Evolutionary conservation across 2,797 vertebrate species (phyloP).

Genomic region (Alexandromys oeconomus): DNA sequence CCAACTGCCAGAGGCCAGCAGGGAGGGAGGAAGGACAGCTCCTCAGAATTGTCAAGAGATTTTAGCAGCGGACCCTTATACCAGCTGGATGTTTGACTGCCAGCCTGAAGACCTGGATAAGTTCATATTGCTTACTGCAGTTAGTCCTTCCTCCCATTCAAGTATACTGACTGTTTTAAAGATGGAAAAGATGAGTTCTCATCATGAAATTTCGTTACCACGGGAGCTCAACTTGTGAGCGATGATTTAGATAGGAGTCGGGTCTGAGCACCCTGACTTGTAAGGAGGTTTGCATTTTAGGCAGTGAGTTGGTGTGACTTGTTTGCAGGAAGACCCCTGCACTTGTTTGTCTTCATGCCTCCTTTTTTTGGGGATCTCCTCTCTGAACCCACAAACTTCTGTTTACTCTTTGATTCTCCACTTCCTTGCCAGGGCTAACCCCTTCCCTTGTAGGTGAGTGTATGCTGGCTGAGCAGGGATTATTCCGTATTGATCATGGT

Average conservation of each 20-base stretch:
- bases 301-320: background rate
- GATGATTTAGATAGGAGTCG: background rate
- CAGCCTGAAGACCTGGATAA: background rate
- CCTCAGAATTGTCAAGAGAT: background rate
- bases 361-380: background rate
- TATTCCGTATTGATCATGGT: conserved; percentile 40
- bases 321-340: background rate
- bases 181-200: background rate
- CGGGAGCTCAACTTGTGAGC: background rate
- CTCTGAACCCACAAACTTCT: background rate
- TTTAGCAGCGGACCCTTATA: background rate
- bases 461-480: background rate
- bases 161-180: conserved; percentile 41
- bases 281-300: background rate
- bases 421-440: background rate
- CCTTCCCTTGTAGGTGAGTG: background rate
- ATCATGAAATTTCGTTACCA: background rate
- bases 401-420: background rate
- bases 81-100: background rate
- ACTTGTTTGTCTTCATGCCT: background rate
- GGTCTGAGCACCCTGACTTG: background rate
- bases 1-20: background rate
- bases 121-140: background rate
- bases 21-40: background rate
- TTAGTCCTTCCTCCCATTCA: background rate